Percentiles rank a stretch among this genome's conserved stretches.
phyloP scores from a whole-genome alignment of 2,113 vertebrate genomes.

The Lagenorhynchus albirostris region DNA sequence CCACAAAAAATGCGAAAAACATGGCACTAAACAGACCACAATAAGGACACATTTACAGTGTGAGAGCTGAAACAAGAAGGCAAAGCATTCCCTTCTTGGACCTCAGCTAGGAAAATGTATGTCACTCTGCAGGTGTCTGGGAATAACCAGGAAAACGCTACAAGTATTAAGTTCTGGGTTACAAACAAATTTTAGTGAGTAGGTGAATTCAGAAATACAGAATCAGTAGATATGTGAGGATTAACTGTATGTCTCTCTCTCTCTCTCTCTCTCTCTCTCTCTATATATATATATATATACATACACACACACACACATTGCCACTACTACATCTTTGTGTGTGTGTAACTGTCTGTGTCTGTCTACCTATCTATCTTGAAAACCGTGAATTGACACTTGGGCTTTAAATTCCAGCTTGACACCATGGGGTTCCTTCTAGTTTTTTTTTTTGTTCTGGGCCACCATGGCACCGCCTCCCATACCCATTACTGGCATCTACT shows the following conservation, averaged over 20 bases:
- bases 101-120: neutral
- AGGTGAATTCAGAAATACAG: neutral
- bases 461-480: neutral
- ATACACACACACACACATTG: neutral
- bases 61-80: neutral
- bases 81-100: neutral
- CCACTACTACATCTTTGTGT: neutral
- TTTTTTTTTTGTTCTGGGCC: neutral
- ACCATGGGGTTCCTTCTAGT: neutral
- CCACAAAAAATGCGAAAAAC: neutral
- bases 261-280: too few relatives aligned
- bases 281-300: accelerated
- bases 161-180: neutral
- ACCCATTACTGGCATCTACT: neutral
- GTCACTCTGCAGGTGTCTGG: accelerated
- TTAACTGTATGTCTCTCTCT: neutral
- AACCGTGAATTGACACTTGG: neutral
- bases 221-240: neutral
- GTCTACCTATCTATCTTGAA: neutral
- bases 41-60: neutral
- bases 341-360: neutral
- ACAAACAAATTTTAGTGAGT: neutral
- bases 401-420: neutral
- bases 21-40: neutral
- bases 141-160: neutral